Base-by-base conservation (phyloP, 2,113 vertebrate species). In the Maccullochella peelii region DNA sequence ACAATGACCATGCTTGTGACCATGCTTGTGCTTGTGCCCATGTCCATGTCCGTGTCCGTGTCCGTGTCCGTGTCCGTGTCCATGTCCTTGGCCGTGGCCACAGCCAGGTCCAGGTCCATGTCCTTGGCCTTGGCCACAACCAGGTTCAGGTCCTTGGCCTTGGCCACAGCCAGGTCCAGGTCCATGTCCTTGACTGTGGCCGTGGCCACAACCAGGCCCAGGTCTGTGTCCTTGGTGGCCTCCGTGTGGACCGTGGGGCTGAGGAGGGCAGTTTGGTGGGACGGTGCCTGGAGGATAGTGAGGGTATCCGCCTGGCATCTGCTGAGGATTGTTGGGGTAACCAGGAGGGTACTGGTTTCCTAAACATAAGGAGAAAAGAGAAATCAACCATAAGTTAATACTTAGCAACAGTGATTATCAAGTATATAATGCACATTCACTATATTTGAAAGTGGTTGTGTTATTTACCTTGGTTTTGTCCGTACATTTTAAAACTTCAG, bases 391-490 rank as follows among this genome's bases (percentile, higher is more conserved):
- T 23, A 0, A 47, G 15, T 57, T 8, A 63, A 14, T 5, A 12
- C 11, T 55, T 1, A 11, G 10, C 3, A 42, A 25, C n/a, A 0
- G 2, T 14, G 5, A 75, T 20, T 10, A 23, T 62, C 73, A n/a
- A 11, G 18, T 5, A 11, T 30, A 21, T 1, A 44, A 76, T 6
- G 10, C 21, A 70, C 7, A 23, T 57, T 62, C 6, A 3, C 15
- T 50, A 7, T 14, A 27, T 79, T 25, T 40, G 2, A 40, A 21
- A 50, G 47, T 1, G 4, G 12, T 6, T 10, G 10, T 20, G 2
- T 33, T 42, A n/a, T n/a, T 89, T 86, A 94, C 93, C 93, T 93
- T 93, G 92, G 67, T 93, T 93, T 11, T 91, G 33, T 30, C 86
- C 82, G 76, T 71, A 93, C 93, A 94, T 94, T 50, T 67, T 81